phyloP scores from a whole-genome alignment of 2,797 vertebrate genomes.

The Gallinago solitaria region DNA sequence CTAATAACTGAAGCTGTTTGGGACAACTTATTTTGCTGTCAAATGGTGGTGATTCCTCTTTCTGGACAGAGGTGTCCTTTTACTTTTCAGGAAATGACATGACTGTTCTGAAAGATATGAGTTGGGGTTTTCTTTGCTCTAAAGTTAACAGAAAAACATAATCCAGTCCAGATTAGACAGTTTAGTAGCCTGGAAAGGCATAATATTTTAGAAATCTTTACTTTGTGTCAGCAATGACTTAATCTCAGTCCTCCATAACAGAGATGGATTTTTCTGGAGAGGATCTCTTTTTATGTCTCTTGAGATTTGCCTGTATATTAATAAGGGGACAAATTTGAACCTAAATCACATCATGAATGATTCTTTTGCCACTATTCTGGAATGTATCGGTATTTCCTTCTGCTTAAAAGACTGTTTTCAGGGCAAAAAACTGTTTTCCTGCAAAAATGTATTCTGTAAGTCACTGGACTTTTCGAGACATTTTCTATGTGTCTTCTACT shows the following conservation, averaged over 20 bases:
- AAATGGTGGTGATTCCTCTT: neutral
- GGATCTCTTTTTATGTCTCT: neutral
- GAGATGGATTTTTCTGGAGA: neutral
- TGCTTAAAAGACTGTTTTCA: neutral
- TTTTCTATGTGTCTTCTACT: neutral
- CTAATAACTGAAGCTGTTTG: neutral
- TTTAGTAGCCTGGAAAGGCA: neutral
- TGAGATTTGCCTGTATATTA: neutral
- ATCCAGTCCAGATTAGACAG: neutral
- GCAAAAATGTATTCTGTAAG: neutral
- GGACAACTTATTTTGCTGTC: neutral
- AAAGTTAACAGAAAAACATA: neutral
- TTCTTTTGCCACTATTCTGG: neutral
- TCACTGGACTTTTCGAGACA: neutral
- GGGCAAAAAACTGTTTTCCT: neutral
- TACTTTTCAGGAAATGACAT: neutral
- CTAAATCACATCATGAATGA: neutral
- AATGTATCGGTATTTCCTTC: neutral
- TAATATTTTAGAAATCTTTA: neutral
- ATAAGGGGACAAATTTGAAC: neutral
- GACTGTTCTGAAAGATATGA: neutral
- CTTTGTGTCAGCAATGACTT: neutral
- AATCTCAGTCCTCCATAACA: neutral
- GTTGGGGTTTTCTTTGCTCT: neutral
- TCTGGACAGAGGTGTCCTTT: neutral